These are phyloP conservation scores for Barypeithes pellucidus DNA, from an alignment of 2,888 invertebrate species.

Conservation along the genomic window DNA sequence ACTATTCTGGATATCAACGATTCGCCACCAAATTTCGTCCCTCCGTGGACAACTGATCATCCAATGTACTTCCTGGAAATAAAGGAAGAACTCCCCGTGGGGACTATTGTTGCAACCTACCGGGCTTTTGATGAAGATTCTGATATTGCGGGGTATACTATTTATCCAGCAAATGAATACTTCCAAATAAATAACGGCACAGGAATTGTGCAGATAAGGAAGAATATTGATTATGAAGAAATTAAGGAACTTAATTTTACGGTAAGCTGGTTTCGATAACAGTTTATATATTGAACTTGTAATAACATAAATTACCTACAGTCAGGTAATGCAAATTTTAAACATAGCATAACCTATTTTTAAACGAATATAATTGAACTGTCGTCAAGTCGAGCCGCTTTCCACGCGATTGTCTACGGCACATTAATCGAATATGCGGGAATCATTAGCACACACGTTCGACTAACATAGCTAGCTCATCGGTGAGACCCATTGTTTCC, in stretches of 20 bases:
- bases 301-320: too few species aligned
- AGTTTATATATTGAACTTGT: neutral
- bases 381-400: too few species aligned
- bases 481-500: too few species aligned
- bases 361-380: too few species aligned
- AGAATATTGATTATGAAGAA: constrained; percentile 89
- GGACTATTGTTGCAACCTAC: constrained; percentile 84
- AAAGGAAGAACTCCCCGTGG: constrained; percentile 87
- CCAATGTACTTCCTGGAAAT: constrained; percentile 79
- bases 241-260: constrained; percentile 84
- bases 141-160: constrained; percentile 83
- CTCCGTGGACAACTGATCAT: constrained; percentile 81
- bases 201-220: constrained; percentile 84
- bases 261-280: constrained; percentile 70
- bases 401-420: too few species aligned
- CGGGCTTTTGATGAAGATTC: constrained; percentile 88
- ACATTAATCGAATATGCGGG: too few species aligned
- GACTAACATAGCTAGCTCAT: too few species aligned
- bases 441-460: too few species aligned
- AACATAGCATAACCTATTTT: too few species aligned
- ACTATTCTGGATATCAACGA: constrained; percentile 83
- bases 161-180: constrained; percentile 81
- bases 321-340: too few species aligned
- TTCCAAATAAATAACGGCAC: constrained; percentile 88
- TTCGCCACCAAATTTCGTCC: constrained; percentile 79